phyloP scores from a whole-genome alignment of 1,140 invertebrate species.

The Drosophila mayri region DNA sequence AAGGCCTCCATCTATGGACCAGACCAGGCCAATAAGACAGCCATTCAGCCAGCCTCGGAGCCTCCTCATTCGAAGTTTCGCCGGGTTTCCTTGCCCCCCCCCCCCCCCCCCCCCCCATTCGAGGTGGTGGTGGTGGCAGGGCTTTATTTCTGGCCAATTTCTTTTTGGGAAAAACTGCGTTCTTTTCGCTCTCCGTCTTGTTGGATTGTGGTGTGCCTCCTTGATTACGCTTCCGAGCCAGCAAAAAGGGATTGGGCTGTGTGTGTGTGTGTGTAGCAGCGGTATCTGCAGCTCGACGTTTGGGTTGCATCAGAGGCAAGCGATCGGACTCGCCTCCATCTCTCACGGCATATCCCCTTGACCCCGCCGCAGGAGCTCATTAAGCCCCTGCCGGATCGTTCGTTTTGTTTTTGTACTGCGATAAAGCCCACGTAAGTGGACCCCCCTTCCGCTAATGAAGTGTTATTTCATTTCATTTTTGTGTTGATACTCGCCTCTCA shows the following conservation, averaged over 20 bases:
- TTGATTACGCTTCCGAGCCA: constrained; percentile 44
- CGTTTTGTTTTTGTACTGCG: constrained; percentile 57
- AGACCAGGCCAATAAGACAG: constrained; percentile 18
- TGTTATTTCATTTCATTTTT: constrained; percentile 71
- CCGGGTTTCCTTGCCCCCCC: constrained; percentile 9
- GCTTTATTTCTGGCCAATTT: constrained; percentile 51
- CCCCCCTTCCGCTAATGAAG: constrained; percentile 62
- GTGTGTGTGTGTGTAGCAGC: constrained; percentile 5
- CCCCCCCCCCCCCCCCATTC: not conserved
- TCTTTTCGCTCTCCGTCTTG: constrained; percentile 14
- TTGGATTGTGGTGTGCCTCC: constrained; percentile 24
- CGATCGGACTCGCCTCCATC: constrained; percentile 51
- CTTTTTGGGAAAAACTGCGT: constrained; percentile 57
- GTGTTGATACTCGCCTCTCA: constrained; percentile 26
- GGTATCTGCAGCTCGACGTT: not conserved
- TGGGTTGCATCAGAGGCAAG: constrained; percentile 24
- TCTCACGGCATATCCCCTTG: constrained; percentile 49
- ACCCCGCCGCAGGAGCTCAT: constrained; percentile 57
- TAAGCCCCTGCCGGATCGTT: constrained; percentile 61
- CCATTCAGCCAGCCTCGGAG: constrained; percentile 31
- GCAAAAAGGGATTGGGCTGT: constrained; percentile 11
- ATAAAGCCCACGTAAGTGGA: constrained; percentile 62
- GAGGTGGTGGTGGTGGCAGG: constrained; percentile 2
- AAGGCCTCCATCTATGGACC: constrained; percentile 48
- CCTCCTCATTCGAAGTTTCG: constrained; percentile 37